phyloP scores from a whole-genome alignment of 2,888 invertebrate species.

The Agrochola lychnidis region DNA sequence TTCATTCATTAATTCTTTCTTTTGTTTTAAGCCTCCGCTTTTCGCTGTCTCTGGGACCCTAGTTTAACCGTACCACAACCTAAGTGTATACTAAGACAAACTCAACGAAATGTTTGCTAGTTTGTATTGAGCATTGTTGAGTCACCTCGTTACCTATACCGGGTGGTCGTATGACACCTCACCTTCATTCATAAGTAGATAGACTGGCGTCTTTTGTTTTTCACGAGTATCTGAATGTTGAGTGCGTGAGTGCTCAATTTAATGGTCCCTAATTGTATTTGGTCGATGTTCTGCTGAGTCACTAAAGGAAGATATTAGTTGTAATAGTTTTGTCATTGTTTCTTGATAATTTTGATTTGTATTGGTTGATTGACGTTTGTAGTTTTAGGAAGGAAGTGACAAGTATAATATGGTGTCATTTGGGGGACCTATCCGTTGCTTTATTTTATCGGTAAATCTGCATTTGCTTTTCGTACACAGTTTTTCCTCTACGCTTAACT shows the following conservation, averaged over 20 bases:
- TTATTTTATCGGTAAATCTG: background rate
- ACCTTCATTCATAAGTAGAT: slow-evolving; percentile 36
- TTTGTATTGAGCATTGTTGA: slow-evolving; percentile 44
- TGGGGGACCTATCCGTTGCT: background rate
- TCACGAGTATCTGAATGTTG: background rate
- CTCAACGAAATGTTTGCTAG: slow-evolving; percentile 38
- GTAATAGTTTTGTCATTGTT: slow-evolving; percentile 21
- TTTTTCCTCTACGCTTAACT: background rate
- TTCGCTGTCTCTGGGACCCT: slow-evolving; percentile 22
- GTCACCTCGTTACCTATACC: slow-evolving; percentile 33
- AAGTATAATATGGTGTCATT: background rate
- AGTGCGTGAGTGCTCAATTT: slow-evolving; percentile 17
- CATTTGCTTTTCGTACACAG: background rate
- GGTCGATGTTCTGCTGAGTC: background rate
- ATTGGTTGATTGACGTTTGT: background rate
- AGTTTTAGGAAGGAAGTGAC: background rate
- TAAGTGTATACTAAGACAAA: slow-evolving; percentile 26
- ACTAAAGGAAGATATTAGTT: slow-evolving; percentile 1
- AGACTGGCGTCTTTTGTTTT: slow-evolving; percentile 28
- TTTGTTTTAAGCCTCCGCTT: background rate
- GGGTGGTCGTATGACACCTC: slow-evolving; percentile 42
- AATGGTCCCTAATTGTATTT: slow-evolving; percentile 20
- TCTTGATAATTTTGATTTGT: background rate
- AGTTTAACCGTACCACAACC: background rate
- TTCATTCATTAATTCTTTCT: background rate